Conservation (phyloP, 2,888 invertebrate species). For the Euplagia quadripunctaria region DNA sequence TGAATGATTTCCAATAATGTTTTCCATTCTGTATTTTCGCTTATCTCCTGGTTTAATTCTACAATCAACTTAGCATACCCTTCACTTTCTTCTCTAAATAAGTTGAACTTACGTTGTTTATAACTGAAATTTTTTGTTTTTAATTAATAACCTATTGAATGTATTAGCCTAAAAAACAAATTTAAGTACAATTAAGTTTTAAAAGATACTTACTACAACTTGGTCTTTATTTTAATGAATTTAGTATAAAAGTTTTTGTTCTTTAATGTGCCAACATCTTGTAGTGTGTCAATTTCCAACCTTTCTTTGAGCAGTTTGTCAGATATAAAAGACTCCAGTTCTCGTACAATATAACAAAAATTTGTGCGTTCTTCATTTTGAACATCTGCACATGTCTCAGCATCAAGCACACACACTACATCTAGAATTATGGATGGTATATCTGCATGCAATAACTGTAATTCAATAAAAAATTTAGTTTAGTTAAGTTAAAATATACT, state of each 20-base stretch:
- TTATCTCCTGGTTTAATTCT: constrained; percentile 95
- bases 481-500: not conserved
- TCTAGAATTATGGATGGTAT: constrained; percentile 95
- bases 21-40: constrained; percentile 89
- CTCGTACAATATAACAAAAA: constrained; percentile 93
- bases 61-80: constrained; percentile 98
- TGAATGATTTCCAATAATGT: constrained; percentile 95
- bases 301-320: constrained; percentile 96
- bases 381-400: constrained; percentile 91
- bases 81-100: constrained; percentile 99
- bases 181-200: not conserved
- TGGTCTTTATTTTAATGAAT: constrained; percentile 99
- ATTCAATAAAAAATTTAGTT: constrained; percentile 19
- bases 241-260: constrained; percentile 97
- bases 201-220: constrained; percentile 95
- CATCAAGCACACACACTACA: constrained; percentile 94
- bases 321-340: constrained; percentile 93
- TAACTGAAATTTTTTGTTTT: constrained; percentile 90
- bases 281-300: constrained; percentile 96
- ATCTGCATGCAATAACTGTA: constrained; percentile 92
- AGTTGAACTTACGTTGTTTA: constrained; percentile 99
- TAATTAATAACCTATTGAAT: not conserved
- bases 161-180: no score
- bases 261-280: constrained; percentile 96
- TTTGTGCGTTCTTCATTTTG: constrained; percentile 91